Base-by-base conservation (phyloP, 2,113 vertebrate genomes). In the Nothoprocta pentlandii region DNA sequence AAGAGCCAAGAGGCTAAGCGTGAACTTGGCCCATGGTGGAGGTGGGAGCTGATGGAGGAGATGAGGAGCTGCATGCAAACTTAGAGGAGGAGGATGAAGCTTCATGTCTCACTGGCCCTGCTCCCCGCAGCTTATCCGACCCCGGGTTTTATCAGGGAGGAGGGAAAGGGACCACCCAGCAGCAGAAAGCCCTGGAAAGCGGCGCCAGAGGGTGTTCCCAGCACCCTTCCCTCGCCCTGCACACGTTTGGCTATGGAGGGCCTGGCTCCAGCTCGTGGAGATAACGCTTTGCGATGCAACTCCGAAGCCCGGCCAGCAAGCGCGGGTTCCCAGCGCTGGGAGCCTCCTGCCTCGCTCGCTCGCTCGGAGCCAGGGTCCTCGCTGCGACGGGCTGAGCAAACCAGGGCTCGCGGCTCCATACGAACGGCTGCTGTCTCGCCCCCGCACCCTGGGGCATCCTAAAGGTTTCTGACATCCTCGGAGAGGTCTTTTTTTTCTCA, bases 111-210 rank as follows among this genome's bases (percentile, higher is more conserved):
- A 25, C 74, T 2, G 16, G 23, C 66, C 32, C 59, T 15, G 49
- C 36, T 93, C 93, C 89, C 92, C 0, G 0, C 89, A 89, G 87
- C 69, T 93, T 92, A 59, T 69, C 5, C 0, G 53, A 10, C 77
- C 74, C 71, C 89, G 94, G 93, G 74, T 95, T 94, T 69, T 78
- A 77, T 77, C 66, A 42, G 66, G 67, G 95, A 95, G 80, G 87
- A 92, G 92, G 83, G 77, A 95, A 94, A 80, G 83, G 83, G 95
- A 95, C 93, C 96, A 95, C 94, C 94, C 95, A 95, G 90, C 90
- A 95, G 78, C 85, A 92, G 49, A 87, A 91, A 82, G 59, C 28
- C 93, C 83, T 93, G 93, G 96, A 95, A 95, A 95, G 85, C 39
- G 76, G 88, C 0, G 2, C 88, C 63, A 23, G 49, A 95, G 66